Evolutionary conservation across 2,113 vertebrate genomes (phyloP).

Genomic region (Cromileptes altivelis): DNA sequence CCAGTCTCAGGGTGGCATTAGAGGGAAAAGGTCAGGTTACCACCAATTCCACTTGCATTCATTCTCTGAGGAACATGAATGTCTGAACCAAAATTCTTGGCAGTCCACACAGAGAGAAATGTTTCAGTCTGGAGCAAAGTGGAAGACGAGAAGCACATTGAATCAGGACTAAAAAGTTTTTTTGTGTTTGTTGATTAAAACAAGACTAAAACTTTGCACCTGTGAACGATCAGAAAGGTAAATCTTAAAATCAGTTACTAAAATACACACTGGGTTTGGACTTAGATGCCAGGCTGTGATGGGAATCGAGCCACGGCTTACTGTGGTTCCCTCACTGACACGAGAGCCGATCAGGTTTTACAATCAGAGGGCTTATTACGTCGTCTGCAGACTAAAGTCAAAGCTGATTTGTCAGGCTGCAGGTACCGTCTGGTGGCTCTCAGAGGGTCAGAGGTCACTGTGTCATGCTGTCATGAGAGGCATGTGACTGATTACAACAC

Average conservation of each 20-base stretch:
- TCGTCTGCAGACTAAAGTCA: constrained; percentile 24
- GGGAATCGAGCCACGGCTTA: not conserved
- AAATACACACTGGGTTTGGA: not conserved
- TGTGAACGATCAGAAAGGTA: not conserved
- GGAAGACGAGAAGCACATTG: no score
- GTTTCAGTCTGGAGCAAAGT: no score
- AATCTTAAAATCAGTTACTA: not conserved
- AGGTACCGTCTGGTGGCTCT: constrained; percentile 51
- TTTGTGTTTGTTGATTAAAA: not conserved
- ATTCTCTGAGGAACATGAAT: no score
- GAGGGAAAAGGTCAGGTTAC: no score
- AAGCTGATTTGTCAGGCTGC: constrained; percentile 62
- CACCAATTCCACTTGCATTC: no score
- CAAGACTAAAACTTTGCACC: not conserved
- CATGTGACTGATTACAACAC: constrained; percentile 24
- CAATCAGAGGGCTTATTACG: constrained; percentile 28
- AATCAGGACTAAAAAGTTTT: no score
- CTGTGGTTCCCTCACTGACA: constrained; percentile 23
- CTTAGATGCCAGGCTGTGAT: not conserved
- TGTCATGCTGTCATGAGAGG: constrained; percentile 49
- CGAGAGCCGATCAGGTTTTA: constrained; percentile 32
- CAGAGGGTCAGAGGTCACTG: constrained; percentile 53
- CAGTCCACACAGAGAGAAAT: no score
- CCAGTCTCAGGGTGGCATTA: no score
- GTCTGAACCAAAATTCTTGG: no score